Base-by-base conservation (phyloP, 2,888 invertebrate species). In the Pollenia angustigena region DNA sequence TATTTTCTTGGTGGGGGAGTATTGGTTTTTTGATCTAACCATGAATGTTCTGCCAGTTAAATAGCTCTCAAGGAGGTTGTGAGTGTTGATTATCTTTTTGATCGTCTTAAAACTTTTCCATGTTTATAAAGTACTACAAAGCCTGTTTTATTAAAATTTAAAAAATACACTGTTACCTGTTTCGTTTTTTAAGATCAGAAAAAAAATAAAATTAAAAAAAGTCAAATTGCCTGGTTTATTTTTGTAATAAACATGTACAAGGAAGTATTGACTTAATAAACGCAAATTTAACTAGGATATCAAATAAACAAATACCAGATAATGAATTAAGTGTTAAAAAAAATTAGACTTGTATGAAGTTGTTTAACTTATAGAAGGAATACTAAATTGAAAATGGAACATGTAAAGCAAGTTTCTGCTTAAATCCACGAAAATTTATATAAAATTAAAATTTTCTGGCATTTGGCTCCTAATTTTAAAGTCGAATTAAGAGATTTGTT, bases 211-310 rank as follows among this genome's bases (percentile, higher is more conserved):
- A 14, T 9, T 50, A 12, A 14, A 9, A 60, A 40, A 58, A 44
- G 2, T n/a, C 54, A 72, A 54, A 32, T 64, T 54, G 2, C n/a
- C 54, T 23, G 44, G 23, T 52, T 71, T 71, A 46, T 44, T 60
- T 32, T 32, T 32, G 4, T 50, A 18, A 52, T 69, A 60, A n/a
- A 18, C 64, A 46, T 14, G 40, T n/a, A 72, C 23, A 72, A 56
- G 71, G 80, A 81, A 81, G 72, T 81, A 48, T 72, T 71, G 62
- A 56, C 32, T 64, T 60, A 40, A 56, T 54, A 54, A 64, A 18
- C 32, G 23, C n/a, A 12, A 80, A 71, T 12, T 44, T 62, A 46
- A 52, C 44, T 44, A 12, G 23, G 32, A 9, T 48, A 46, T 80
- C 62, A n/a, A 16, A 40, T 50, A 48, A 46, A 46, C 32, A 68